Evolutionary conservation across 2,888 invertebrate species (phyloP), one percentile per base, ranked within the genome.

Genomic region (Zhuqinia jingwanae): DNA sequence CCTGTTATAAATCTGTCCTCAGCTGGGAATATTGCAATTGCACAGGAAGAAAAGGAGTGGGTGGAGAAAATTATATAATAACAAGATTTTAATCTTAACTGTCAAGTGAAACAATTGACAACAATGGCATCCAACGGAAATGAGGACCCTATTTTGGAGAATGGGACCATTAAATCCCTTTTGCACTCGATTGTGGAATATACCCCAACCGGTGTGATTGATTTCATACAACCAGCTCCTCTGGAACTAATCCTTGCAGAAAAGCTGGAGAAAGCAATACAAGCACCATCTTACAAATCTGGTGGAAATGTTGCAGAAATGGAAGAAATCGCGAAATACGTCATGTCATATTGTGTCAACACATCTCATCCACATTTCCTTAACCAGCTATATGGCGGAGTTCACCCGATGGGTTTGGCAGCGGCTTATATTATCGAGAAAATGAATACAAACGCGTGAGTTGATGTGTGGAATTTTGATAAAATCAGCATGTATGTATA

Each of bases 381-480:
- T 91, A 97, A 97, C 93, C 97, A 97, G 92, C 93, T 97, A 45
- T 97, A 95, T 91, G 95, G 95, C 0, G 96, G 95, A 58, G 93
- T 95, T 1, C 96, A 97, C 92, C 94, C 95, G 0, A 95, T 95
- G 91, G 96, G 96, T 0, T 92, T 97, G 63, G 95, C 95, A 0
- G 97, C 96, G 0, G 94, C 96, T 0, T 96, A 95, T 95, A 93
- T 97, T 50, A 94, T 95, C 0, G 97, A 97, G 91, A 95, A 95
- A 2, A 94, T 96, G 91, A 97, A 97, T 92, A 96, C 96, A 50
- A 96, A 96, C 93, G 95, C 96, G 96, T 96, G 93, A 94, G 78
- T 30, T 13, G 17, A 58, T 13, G 8, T n/a, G 20, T 22, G 15
- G 27, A 25, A 68, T 25, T 36, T 36, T 22, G 2, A 47, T 20